Conservation (phyloP, 2,888 invertebrate genomes). For the Himalopsyche tibetana region DNA sequence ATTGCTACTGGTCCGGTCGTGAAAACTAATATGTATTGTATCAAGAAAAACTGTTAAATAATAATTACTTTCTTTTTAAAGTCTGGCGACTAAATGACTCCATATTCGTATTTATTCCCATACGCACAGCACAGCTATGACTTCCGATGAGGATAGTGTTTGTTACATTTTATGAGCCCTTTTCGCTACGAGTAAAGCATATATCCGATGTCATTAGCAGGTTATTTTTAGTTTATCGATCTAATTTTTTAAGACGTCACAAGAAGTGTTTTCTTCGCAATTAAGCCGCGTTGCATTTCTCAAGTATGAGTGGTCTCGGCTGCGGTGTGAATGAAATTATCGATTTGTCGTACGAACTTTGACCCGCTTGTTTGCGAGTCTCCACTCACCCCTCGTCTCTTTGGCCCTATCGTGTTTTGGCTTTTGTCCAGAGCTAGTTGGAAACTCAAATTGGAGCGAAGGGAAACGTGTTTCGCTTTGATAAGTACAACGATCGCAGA, state of each 20-base stretch:
- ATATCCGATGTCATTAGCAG: background rate
- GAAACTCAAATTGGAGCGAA: background rate
- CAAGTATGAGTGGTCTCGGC: background rate
- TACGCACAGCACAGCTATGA: no score
- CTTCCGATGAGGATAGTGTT: no score
- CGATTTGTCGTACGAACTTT: conserved; percentile 3
- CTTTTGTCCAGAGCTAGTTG: conserved; percentile 17
- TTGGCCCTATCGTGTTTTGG: conserved; percentile 12
- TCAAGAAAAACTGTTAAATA: no score
- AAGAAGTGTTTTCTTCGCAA: background rate
- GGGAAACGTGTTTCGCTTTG: conserved; percentile 19
- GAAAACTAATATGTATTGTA: no score
- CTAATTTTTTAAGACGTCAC: background rate
- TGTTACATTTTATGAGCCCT: no score
- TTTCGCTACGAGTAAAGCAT: no score
- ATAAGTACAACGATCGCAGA: background rate
- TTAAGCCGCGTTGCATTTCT: background rate
- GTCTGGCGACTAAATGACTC: no score
- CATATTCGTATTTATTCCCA: no score
- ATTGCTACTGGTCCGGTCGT: no score
- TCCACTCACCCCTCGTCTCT: conserved; percentile 11
- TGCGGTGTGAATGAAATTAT: conserved; percentile 11
- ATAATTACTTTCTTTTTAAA: no score
- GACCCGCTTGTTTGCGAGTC: conserved; percentile 18
- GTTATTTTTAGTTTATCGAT: conserved; percentile 4